These are phyloP conservation scores for Propithecus perrieri DNA, from an alignment of 2,797 vertebrate genomes.

Conservation along the genomic window DNA sequence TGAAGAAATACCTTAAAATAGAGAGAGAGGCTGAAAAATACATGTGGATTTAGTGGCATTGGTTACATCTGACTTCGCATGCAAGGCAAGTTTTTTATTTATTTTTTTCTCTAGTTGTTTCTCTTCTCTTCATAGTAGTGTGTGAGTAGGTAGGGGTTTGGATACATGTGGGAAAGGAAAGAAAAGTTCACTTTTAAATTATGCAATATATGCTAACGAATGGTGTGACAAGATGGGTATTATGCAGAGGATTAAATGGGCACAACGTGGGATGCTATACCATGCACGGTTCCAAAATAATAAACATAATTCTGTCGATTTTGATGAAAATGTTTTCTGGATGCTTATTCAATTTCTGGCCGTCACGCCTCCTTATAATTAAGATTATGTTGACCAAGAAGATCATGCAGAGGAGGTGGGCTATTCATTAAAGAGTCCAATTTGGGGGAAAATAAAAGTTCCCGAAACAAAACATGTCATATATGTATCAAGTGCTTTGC, in stretches of 20 bases:
- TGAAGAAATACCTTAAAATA: neutral
- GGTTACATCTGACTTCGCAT: neutral
- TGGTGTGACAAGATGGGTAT: neutral
- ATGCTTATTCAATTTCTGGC: neutral
- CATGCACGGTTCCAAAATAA: neutral
- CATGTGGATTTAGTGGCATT: neutral
- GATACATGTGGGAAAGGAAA: neutral
- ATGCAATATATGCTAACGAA: neutral
- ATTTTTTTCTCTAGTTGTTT: neutral
- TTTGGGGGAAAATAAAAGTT: neutral
- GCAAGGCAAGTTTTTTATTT: neutral
- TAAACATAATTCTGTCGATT: neutral
- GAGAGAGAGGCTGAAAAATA: neutral
- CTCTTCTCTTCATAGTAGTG: neutral
- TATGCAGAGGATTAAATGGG: neutral
- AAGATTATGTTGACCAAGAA: slow-evolving; percentile 34
- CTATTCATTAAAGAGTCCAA: neutral
- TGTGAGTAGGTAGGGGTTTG: neutral
- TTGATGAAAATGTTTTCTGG: slow-evolving; percentile 19
- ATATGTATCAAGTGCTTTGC: neutral
- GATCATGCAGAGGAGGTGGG: neutral
- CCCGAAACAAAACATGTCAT: slow-evolving; percentile 5
- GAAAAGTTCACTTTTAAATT: neutral
- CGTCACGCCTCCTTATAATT: neutral
- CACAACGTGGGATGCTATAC: neutral